A percentile compares a stretch with the other conserved stretches of the same genome.
Conservation (phyloP, 1,140 invertebrate species). For the Holcopasites calliopsidis region DNA sequence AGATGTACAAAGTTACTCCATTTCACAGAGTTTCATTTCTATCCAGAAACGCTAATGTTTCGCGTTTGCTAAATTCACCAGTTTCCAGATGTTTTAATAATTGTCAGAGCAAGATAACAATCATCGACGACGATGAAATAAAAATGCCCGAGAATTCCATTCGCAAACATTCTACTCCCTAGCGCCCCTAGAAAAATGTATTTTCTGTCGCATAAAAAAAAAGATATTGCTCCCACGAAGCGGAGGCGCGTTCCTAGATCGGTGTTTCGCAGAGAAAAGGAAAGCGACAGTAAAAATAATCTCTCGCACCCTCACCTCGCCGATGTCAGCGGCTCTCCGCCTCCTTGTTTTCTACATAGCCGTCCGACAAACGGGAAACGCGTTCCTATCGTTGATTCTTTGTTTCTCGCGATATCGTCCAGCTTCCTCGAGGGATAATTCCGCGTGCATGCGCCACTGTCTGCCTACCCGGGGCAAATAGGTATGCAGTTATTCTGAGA, state of each 20-base stretch:
- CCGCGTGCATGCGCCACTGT: slow-evolving; percentile 62
- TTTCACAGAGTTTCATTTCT: too few species aligned
- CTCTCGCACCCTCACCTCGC: slow-evolving; percentile 9
- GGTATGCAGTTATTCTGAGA: slow-evolving; percentile 74
- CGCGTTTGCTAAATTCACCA: too few species aligned
- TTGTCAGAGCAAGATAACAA: too few species aligned
- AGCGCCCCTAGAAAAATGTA: neutral
- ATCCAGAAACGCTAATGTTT: too few species aligned
- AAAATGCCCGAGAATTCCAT: too few species aligned
- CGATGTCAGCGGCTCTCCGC: slow-evolving; percentile 30
- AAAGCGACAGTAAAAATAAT: slow-evolving; percentile 34
- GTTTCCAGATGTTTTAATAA: too few species aligned
- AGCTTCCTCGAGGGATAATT: slow-evolving; percentile 55
- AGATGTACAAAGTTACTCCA: too few species aligned
- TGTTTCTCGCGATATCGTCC: slow-evolving; percentile 36
- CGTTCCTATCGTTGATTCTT: slow-evolving; percentile 21
- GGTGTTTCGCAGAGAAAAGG: slow-evolving; percentile 6
- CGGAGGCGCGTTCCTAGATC: neutral
- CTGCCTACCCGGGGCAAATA: slow-evolving; percentile 66
- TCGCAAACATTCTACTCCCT: too few species aligned
- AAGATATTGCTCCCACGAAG: neutral
- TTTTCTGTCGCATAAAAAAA: neutral
- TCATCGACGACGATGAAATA: too few species aligned
- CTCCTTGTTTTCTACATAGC: fast-evolving
- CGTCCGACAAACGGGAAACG: neutral